Percentiles rank a stretch among this genome's conserved stretches.
phyloP scores from a whole-genome alignment of 2,113 vertebrate species.

The Gopherus evgoodei region DNA sequence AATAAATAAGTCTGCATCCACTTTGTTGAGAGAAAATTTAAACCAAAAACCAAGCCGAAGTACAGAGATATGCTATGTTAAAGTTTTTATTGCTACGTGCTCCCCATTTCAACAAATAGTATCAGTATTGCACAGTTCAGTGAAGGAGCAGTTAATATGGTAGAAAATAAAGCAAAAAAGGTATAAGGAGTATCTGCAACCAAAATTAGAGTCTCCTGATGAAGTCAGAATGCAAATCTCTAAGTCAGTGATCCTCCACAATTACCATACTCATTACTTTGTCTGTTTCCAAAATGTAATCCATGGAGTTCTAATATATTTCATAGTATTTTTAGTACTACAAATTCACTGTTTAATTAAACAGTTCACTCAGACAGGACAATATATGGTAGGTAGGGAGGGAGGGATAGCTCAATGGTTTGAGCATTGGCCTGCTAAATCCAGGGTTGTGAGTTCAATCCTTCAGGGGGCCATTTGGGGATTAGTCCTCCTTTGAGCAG shows the following conservation, averaged over 20 bases:
- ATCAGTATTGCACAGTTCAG: constrained; percentile 91
- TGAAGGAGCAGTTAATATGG: constrained; percentile 77
- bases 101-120: constrained; percentile 90
- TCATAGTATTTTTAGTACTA: not conserved
- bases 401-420: too few relatives aligned
- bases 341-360: not conserved
- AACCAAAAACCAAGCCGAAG: not conserved
- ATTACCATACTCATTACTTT: not conserved
- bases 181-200: constrained; percentile 69
- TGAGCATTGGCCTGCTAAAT: too few relatives aligned
- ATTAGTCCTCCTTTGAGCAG: too few relatives aligned
- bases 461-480: too few relatives aligned
- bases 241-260: not conserved
- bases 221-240: not conserved
- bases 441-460: too few relatives aligned
- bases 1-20: accelerated
- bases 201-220: not conserved
- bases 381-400: too few relatives aligned
- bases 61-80: constrained; percentile 33
- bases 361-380: not conserved
- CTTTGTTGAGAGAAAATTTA: not conserved
- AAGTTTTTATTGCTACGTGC: constrained; percentile 90
- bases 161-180: constrained; percentile 76
- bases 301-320: not conserved
- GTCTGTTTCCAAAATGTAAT: not conserved